phyloP scores from a whole-genome alignment of 1,140 invertebrate genomes.

The Drosophila quadrilineata region DNA sequence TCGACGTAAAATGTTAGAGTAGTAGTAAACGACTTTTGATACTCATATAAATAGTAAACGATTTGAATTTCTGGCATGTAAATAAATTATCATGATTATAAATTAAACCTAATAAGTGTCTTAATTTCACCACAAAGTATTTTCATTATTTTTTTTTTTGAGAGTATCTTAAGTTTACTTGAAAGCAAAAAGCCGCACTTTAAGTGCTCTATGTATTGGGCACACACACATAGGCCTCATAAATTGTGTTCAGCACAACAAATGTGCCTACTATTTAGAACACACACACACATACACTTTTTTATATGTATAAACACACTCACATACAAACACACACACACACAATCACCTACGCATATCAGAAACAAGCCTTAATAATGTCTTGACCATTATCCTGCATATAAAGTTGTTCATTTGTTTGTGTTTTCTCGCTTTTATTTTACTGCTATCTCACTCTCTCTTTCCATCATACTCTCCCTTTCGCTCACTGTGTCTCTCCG shows the following conservation, averaged over 20 bases:
- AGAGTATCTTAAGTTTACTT: background rate
- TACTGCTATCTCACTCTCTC: too few species aligned
- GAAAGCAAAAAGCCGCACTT: background rate
- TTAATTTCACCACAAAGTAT: too few species aligned
- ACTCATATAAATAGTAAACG: too few species aligned
- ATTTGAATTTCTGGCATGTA: too few species aligned
- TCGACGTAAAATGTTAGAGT: too few species aligned
- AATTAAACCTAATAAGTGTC: too few species aligned
- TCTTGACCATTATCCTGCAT: constrained; percentile 74
- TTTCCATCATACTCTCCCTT: too few species aligned
- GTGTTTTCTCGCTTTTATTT: constrained; percentile 31
- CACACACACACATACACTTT: background rate
- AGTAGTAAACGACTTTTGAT: too few species aligned
- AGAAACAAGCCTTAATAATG: constrained; percentile 58
- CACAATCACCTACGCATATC: constrained; percentile 8
- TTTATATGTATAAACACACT: constrained; percentile 2
- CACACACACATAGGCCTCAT: constrained; percentile 13
- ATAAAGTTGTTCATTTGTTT: constrained; percentile 77
- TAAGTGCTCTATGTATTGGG: background rate
- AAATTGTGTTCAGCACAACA: constrained; percentile 40
- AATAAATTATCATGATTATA: too few species aligned
- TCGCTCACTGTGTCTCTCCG: constrained; percentile 6
- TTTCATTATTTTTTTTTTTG: background rate
- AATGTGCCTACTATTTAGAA: constrained; percentile 23
- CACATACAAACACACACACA: background rate